Evolutionary conservation across 2,888 invertebrate genomes (phyloP).

Genomic region (Acanthacorydalis orientalis): DNA sequence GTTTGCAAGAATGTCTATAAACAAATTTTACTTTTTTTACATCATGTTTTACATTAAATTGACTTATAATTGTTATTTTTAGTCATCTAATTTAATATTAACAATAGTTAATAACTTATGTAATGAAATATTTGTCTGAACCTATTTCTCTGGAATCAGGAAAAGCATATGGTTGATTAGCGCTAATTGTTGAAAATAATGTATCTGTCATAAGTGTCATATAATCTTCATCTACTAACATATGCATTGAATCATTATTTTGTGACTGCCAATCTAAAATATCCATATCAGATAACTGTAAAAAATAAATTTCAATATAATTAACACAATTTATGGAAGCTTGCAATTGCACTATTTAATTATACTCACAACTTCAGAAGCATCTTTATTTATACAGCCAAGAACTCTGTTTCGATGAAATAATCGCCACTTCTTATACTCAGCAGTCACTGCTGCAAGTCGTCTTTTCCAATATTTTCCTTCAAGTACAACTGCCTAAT

Average conservation of each 20-base stretch:
- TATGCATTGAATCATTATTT: constrained; percentile 47
- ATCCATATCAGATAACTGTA: constrained; percentile 54
- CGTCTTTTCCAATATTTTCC: constrained; percentile 99
- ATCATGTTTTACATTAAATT: too few relatives aligned
- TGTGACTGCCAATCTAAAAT: constrained; percentile 54
- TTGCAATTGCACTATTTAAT: constrained; percentile 8
- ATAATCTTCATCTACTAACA: constrained; percentile 73
- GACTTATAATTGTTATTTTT: too few relatives aligned
- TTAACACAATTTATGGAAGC: background rate
- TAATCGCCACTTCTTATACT: constrained; percentile 98
- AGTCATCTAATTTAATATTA: too few relatives aligned
- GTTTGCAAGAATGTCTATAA: too few relatives aligned
- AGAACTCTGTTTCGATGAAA: constrained; percentile 68
- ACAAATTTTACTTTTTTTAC: too few relatives aligned
- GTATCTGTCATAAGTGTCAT: constrained; percentile 82
- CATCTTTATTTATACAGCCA: constrained; percentile 57
- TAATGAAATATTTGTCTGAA: constrained; percentile 26
- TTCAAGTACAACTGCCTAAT: constrained; percentile 89
- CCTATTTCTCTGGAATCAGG: constrained; percentile 94
- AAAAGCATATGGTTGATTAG: constrained; percentile 83
- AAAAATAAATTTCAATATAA: constrained; percentile 5
- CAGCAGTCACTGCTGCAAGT: constrained; percentile 89
- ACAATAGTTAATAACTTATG: background rate
- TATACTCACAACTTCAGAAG: constrained; percentile 53
- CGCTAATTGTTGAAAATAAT: constrained; percentile 69